Base-by-base conservation (phyloP, 2,113 vertebrate genomes). In the Trematocara unimaculatum region DNA sequence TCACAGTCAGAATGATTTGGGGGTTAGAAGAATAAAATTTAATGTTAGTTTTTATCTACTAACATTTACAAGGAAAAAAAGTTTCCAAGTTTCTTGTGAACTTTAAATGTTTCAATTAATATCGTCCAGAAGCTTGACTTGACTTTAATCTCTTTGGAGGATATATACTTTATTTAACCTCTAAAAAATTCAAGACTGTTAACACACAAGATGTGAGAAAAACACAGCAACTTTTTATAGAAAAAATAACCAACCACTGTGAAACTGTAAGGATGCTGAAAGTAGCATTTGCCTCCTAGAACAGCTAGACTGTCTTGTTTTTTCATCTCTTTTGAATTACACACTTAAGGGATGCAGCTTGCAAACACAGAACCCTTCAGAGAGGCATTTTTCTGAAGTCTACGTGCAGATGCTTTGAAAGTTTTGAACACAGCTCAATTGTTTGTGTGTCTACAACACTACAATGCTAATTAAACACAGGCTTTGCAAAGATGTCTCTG, bases 1-100 rank as follows among this genome's bases (percentile, higher is more conserved):
- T 31, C 79, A 89, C 62, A 88, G 89, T 82, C 84, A 33, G 83
- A 79, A 87, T 29, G 64, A 91, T 86, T 84, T 90, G 17, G 45
- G 79, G 58, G 70, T 78, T 72, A 56, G 80, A 84, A 74, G 53
- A 83, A 67, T 40, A 26, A 35, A 53, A 79, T 72, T 11, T 23
- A 12, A 23, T 54, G 18, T 81, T 31, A 1, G 4, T 80, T 72
- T 82, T 74, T 79, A 42, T 84, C 55, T 60, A 45, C 26, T 72
- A 38, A 82, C 29, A 88, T 3, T 7, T 42, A 15, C 17, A 10
- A 8, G 4, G 26, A 23, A 77, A 40, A 64, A 81, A 29, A 35
- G 33, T 86, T 82, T 67, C 10, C 35, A 47, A n/a, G 13, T 82
- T 81, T 86, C 1, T 56, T 58, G 40, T 62, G 56, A 5, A 53